These are phyloP conservation scores for Bucco capensis DNA, from an alignment of 2,113 vertebrate genomes.

Conservation along the genomic window DNA sequence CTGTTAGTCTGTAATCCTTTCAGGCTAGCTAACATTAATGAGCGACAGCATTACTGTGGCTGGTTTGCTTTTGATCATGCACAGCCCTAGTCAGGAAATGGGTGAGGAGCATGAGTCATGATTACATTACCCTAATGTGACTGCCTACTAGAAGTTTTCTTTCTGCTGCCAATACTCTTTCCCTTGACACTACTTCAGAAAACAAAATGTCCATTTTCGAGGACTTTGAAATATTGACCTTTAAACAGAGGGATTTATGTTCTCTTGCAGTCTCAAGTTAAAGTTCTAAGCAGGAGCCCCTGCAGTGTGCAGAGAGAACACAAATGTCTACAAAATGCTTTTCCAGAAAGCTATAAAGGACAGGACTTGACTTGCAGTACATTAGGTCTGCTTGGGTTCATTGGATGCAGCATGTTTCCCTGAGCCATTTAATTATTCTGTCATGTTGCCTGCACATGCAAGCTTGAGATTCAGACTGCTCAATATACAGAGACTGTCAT, in stretches of 20 bases:
- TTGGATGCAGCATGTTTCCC: not conserved
- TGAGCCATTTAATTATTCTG: not conserved
- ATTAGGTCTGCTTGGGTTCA: not conserved
- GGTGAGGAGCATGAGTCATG: constrained; percentile 59
- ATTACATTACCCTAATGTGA: constrained; percentile 42
- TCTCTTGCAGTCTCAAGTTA: not conserved
- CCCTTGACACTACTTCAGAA: constrained; percentile 29
- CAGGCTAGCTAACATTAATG: constrained; percentile 12
- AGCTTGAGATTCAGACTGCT: not conserved
- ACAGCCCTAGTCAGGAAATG: constrained; percentile 49
- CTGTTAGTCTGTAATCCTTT: constrained; percentile 35
- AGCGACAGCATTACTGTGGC: constrained; percentile 11
- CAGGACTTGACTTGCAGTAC: constrained; percentile 28
- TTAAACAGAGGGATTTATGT: constrained; percentile 47
- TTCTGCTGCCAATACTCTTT: not conserved
- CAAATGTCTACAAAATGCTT: not conserved
- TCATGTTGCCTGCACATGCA: not conserved
- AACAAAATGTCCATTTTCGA: constrained; percentile 41
- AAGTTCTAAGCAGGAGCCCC: constrained; percentile 11
- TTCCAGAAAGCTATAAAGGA: not conserved
- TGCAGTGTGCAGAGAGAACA: not conserved
- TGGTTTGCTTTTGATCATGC: constrained; percentile 52
- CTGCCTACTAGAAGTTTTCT: constrained; percentile 36
- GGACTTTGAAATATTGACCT: constrained; percentile 44
- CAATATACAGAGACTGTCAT: not conserved